Evolutionary conservation across 2,113 vertebrate species (phyloP).

Genomic region (Xyliphius kryptos): DNA sequence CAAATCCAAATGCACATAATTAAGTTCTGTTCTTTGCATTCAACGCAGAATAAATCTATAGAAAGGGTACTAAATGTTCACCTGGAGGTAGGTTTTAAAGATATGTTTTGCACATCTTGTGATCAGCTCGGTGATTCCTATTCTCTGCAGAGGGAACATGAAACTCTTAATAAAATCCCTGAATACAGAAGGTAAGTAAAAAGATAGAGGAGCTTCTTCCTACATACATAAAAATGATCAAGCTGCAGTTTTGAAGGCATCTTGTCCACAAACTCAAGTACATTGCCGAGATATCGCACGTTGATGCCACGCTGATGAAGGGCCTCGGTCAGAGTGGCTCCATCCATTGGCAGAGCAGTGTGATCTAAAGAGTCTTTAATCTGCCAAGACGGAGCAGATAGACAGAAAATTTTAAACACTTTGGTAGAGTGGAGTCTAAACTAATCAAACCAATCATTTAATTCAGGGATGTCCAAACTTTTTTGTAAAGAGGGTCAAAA

Average conservation of each 20-base stretch:
- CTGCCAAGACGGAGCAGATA: conserved; percentile 64
- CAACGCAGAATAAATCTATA: background rate
- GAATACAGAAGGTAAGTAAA: too few relatives aligned
- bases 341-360: conserved; percentile 88
- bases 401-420: background rate
- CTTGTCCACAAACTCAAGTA: conserved; percentile 79
- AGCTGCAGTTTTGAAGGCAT: conserved; percentile 78
- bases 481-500: too few relatives aligned
- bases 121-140: conserved; percentile 89
- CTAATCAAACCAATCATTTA: too few relatives aligned
- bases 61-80: conserved; percentile 46
- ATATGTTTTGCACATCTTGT: conserved; percentile 96
- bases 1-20: conserved; percentile 4
- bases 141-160: conserved; percentile 70
- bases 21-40: background rate
- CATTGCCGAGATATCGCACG: conserved; percentile 86
- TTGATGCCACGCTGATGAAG: conserved; percentile 96
- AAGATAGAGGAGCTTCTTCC: background rate
- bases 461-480: too few relatives aligned
- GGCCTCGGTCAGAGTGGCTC: conserved; percentile 82
- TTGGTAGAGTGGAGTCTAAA: too few relatives aligned
- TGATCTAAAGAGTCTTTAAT: conserved; percentile 96
- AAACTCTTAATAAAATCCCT: too few relatives aligned
- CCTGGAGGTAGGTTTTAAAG: conserved; percentile 98
- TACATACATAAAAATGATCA: conserved; percentile 87